A percentile compares a stretch with the other conserved stretches of the same genome.
Conservation (phyloP, 2,113 vertebrate species). For the Ophthalmolycus amberensis region DNA sequence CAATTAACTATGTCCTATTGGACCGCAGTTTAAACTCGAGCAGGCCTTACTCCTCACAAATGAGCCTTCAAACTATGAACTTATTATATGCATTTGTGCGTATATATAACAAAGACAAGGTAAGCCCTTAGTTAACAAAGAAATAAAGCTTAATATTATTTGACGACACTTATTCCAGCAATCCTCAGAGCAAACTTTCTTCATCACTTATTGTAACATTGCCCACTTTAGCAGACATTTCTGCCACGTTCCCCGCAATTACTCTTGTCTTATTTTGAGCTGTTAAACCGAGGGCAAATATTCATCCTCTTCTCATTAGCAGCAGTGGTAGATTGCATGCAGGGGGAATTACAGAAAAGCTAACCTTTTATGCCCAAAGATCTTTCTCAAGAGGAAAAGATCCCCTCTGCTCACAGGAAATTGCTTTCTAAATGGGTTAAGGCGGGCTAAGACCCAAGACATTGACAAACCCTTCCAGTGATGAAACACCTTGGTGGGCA, state of each 20-base stretch:
- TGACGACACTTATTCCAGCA: conserved; percentile 52
- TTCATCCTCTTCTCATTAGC: conserved; percentile 77
- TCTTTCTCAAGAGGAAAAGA: conserved; percentile 74
- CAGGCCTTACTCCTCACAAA: conserved; percentile 40
- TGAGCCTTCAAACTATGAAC: conserved; percentile 31
- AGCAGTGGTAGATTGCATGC: conserved; percentile 61
- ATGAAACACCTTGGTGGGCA: conserved; percentile 77
- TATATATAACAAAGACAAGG: conserved; percentile 39
- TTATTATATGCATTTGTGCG: conserved; percentile 16
- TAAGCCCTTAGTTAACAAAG: conserved; percentile 8
- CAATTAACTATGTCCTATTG: conserved; percentile 82
- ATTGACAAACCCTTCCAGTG: conserved; percentile 76
- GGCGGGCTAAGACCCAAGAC: conserved; percentile 79
- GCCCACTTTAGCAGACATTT: conserved; percentile 52
- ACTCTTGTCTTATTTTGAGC: conserved; percentile 73
- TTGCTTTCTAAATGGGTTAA: conserved; percentile 82
- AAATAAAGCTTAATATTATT: conserved; percentile 39
- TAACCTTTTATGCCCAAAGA: conserved; percentile 74
- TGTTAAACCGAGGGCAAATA: conserved; percentile 76
- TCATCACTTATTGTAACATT: conserved; percentile 52
- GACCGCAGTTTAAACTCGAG: conserved; percentile 57
- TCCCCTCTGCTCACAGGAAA: conserved; percentile 76
- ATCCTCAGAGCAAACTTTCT: conserved; percentile 64
- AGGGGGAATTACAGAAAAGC: conserved; percentile 76
- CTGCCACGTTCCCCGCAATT: conserved; percentile 47